Percentiles rank a stretch among this genome's conserved stretches.
Conservation (phyloP, 2,113 vertebrate species). For the Tinamus guttatus region DNA sequence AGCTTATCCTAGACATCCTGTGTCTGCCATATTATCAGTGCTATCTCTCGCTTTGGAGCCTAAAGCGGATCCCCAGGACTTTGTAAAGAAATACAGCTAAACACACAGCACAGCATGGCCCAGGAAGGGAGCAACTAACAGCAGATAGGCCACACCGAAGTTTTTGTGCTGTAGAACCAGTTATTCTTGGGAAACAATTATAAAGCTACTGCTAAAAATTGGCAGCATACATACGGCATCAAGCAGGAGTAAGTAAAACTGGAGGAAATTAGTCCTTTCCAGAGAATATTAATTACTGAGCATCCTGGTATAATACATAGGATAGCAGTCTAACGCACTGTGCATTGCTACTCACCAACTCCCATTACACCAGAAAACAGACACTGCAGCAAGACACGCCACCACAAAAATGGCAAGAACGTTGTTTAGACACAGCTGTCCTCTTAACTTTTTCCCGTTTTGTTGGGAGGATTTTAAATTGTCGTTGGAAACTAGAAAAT, state of each 20-base stretch:
- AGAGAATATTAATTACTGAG: slow-evolving; percentile 12
- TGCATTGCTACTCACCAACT: not conserved
- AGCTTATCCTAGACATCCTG: not conserved
- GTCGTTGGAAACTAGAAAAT: not conserved
- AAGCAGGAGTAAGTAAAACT: not conserved
- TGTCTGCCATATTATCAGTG: not conserved
- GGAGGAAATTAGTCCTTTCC: not conserved
- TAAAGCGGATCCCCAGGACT: not conserved
- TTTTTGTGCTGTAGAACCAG: not conserved
- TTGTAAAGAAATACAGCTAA: not conserved
- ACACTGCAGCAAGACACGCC: not conserved
- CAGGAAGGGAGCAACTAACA: not conserved
- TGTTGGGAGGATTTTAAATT: not conserved
- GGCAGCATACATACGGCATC: not conserved
- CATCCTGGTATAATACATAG: not conserved
- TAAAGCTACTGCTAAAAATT: not conserved
- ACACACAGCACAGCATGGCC: too few species aligned
- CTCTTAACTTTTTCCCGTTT: not conserved
- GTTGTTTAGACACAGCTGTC: not conserved
- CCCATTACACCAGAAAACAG: not conserved
- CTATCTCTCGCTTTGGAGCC: not conserved
- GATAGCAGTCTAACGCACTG: not conserved
- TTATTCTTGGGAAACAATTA: not conserved
- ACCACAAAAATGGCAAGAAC: not conserved
- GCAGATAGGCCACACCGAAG: not conserved